Percentiles rank a stretch among this genome's conserved stretches.
These are phyloP conservation scores for Agonopterix alstromeriana DNA, from an alignment of 2,888 invertebrate species.

Conservation along the genomic window DNA sequence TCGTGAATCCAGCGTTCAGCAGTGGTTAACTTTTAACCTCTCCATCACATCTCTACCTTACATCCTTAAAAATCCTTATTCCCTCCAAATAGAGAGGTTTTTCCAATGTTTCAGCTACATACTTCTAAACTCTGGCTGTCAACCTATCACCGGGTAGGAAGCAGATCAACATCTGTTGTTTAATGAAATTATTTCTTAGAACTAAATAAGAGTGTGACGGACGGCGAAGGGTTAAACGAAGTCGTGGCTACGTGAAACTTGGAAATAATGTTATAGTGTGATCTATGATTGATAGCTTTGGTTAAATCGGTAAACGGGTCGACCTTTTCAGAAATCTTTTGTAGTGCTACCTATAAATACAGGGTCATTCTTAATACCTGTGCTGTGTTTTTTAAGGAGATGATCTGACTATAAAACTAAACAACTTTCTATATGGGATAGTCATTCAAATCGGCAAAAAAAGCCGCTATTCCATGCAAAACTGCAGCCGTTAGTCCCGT, in stretches of 20 bases:
- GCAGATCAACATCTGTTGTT: slow-evolving; percentile 30
- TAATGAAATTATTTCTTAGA: slow-evolving; percentile 52
- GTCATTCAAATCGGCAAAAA: too few species aligned
- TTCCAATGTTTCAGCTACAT: too few species aligned
- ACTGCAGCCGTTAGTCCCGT: too few species aligned
- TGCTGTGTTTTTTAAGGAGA: too few species aligned
- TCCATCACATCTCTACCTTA: neutral
- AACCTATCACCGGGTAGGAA: slow-evolving; percentile 38
- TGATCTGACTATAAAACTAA: too few species aligned
- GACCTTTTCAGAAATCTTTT: neutral
- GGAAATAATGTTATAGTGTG: neutral
- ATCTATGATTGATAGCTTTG: neutral
- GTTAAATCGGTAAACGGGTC: neutral
- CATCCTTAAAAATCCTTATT: too few species aligned
- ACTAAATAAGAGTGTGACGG: slow-evolving; percentile 23
- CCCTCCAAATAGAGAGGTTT: too few species aligned
- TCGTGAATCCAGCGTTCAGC: slow-evolving; percentile 31
- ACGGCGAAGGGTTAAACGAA: slow-evolving; percentile 17
- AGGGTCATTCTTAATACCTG: too few species aligned
- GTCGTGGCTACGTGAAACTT: slow-evolving; percentile 15
- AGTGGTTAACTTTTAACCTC: slow-evolving; percentile 51
- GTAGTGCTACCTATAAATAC: too few species aligned
- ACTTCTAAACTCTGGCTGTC: slow-evolving; percentile 18
- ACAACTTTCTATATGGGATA: too few species aligned
- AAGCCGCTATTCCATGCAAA: too few species aligned